phyloP scores from a whole-genome alignment of 2,888 invertebrate genomes.

The Tetragonula carbonaria region DNA sequence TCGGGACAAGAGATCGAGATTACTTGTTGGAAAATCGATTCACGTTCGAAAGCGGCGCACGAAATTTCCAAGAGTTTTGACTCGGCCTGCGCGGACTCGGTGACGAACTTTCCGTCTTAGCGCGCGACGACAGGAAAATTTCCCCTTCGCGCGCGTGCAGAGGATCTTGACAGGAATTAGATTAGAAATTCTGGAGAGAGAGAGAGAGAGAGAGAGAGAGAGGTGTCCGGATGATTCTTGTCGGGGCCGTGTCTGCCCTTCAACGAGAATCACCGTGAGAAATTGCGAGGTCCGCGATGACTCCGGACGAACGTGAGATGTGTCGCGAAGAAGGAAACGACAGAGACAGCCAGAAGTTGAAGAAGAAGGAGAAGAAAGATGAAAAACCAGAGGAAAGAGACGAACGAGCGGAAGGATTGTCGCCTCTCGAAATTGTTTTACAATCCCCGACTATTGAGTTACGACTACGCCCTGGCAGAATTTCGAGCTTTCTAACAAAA shows the following conservation, averaged over 20 bases:
- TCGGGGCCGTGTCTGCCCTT: constrained; percentile 54
- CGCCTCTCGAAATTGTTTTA: constrained; percentile 35
- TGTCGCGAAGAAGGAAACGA: constrained; percentile 35
- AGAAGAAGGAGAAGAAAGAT: not conserved
- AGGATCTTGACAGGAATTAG: constrained; percentile 69
- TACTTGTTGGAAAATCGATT: not conserved
- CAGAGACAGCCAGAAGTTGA: not conserved
- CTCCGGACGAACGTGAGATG: constrained; percentile 45
- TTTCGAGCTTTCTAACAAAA: not conserved
- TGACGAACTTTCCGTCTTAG: constrained; percentile 58
- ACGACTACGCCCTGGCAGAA: not conserved
- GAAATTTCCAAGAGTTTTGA: not conserved
- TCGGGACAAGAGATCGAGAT: not conserved
- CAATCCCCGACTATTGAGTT: not conserved
- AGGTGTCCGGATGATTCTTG: constrained; percentile 62
- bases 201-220: constrained; percentile 32
- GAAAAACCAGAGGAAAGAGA: not conserved
- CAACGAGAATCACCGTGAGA: constrained; percentile 55
- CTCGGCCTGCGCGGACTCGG: not conserved
- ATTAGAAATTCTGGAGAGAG: constrained; percentile 63
- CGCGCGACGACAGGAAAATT: constrained; percentile 49
- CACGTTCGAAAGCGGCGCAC: not conserved
- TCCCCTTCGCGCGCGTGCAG: constrained; percentile 17
- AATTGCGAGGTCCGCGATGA: constrained; percentile 50
- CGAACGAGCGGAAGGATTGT: not conserved